Evolutionary conservation across 2,113 vertebrate genomes (phyloP).

Genomic region (Caretta caretta): DNA sequence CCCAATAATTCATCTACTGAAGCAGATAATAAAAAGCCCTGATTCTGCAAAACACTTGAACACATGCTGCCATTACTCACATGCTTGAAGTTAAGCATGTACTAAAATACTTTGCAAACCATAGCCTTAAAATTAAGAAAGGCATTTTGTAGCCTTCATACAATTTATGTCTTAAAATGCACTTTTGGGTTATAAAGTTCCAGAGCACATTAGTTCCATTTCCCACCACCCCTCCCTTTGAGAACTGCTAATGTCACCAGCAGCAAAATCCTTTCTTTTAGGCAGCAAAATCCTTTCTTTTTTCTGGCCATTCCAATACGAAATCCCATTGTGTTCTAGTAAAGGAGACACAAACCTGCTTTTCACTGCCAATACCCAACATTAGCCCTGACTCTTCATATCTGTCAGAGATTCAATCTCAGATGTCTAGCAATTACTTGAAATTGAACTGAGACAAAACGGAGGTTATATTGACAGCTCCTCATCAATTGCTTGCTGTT

Average conservation of each 20-base stretch:
- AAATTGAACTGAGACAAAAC: conserved; percentile 60
- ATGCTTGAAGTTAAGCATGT: neutral
- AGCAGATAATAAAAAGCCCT: neutral
- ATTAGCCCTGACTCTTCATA: conserved; percentile 18
- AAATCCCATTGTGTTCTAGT: conserved; percentile 35
- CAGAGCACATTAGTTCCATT: neutral
- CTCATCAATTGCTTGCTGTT: conserved; percentile 45
- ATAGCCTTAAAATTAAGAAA: neutral
- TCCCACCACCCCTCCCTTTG: neutral
- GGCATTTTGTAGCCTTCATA: neutral
- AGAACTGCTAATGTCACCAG: neutral
- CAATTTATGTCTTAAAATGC: neutral
- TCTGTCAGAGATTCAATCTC: conserved; percentile 52
- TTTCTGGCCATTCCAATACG: conserved; percentile 33
- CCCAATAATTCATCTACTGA: neutral
- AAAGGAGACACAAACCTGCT: conserved; percentile 34
- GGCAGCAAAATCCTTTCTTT: neutral
- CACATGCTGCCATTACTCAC: neutral
- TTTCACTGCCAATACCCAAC: conserved; percentile 35
- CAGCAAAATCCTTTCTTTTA: neutral
- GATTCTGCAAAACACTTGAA: neutral
- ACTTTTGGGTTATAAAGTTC: neutral
- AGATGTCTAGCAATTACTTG: conserved; percentile 53
- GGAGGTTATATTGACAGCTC: conserved; percentile 54
- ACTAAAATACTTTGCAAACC: neutral